Evolutionary conservation across 2,113 vertebrate genomes (phyloP), one percentile per base, ranked within the genome.

Genomic region (Rhagologus leucostigma): DNA sequence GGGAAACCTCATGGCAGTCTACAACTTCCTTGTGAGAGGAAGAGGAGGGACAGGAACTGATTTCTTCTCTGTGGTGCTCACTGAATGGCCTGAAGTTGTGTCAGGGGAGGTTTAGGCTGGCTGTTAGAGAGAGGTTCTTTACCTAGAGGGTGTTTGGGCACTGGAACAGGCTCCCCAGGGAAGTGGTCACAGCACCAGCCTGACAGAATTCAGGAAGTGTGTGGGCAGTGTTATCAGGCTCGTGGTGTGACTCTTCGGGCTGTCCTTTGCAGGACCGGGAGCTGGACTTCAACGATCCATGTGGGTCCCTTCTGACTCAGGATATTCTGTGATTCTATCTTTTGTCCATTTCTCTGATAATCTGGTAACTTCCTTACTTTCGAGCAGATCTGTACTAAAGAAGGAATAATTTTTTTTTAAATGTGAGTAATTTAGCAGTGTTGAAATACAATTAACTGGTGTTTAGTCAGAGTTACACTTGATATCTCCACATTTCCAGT

Each of bases 1-100:
- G 22, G 1, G 1, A 46, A 12, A 53, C 1, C 22, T 29, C 29
- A 33, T 2, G 23, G 33, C 33, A 52, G 9, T 17, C 15, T 10
- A 10, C 17, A 26, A 3, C 3, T 39, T 16, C 19, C 3, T 29
- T 1, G 2, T 4, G 19, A 39, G 19, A 8, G 16, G 18, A n/a
- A 20, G 12, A 14, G 7, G 15, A 87, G 64, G 18, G 12, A 2
- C 16, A 53, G 55, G 5, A 27, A 46, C 9, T 33, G 18, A 44
- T 44, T 33, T 44, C 26, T 50, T 8, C 44, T 44, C 46, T 53
- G 3, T 60, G 15, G 10, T 62, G 39, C 29, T 3, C 18, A 29
- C 10, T 13, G 22, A 60, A 53, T 33, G 27, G 22, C 23, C 15
- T 62, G 33, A 62, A 70, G 29, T 2, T 39, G 33, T 24, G 33